These are phyloP conservation scores for Microcebus ravelobensis DNA, from an alignment of 2,113 vertebrate genomes.

Conservation along the genomic window DNA sequence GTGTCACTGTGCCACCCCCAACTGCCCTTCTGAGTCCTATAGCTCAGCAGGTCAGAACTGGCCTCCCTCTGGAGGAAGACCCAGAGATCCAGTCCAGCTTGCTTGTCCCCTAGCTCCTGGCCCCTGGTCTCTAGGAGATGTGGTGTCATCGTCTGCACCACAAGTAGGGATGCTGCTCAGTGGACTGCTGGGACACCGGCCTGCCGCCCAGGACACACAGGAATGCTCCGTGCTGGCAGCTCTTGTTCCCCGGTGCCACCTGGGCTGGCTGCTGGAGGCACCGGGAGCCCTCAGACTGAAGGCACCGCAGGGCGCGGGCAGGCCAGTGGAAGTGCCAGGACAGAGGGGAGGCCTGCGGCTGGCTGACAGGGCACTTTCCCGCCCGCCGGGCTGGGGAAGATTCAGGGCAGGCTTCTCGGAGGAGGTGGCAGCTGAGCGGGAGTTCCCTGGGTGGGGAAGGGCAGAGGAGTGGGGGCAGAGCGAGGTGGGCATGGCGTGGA, in stretches of 20 bases:
- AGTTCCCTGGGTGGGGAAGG: not conserved
- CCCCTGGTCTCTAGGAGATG: not conserved
- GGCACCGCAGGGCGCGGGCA: not conserved
- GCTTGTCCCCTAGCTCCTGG: not conserved
- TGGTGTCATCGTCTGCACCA: not conserved
- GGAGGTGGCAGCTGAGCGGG: not conserved
- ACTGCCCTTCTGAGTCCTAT: not conserved
- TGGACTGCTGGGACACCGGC: no score
- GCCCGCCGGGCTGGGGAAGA: not conserved
- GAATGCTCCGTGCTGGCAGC: rapidly evolving
- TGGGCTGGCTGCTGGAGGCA: not conserved
- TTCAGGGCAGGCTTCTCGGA: not conserved
- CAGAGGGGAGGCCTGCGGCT: not conserved
- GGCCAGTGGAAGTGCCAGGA: not conserved
- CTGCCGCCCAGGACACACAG: rapidly evolving
- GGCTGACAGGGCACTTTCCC: not conserved
- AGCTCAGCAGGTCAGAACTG: rapidly evolving
- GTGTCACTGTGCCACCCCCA: rapidly evolving
- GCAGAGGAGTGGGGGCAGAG: no score
- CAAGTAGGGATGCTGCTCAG: rapidly evolving
- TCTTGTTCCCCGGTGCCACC: rapidly evolving
- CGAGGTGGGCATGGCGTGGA: rapidly evolving
- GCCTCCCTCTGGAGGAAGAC: not conserved
- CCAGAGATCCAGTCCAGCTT: rapidly evolving
- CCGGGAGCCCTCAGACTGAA: not conserved